Percentiles rank a stretch among this genome's conserved stretches.
Conservation (phyloP, 1,140 invertebrate species). For the Andrena cerasifolii region DNA sequence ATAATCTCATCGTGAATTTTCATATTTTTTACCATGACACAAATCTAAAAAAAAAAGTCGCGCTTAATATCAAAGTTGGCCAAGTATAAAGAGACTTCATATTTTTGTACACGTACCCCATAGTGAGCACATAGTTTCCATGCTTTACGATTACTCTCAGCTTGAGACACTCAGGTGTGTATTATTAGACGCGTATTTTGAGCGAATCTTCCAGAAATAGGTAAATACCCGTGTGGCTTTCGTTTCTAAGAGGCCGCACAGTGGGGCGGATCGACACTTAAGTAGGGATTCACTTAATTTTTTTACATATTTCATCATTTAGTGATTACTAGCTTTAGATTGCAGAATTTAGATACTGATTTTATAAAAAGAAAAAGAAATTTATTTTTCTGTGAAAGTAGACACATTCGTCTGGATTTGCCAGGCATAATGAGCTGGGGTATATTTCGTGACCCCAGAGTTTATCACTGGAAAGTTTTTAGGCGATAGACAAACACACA, state of each 20-base stretch:
- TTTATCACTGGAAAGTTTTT: too few species aligned
- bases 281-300: too few species aligned
- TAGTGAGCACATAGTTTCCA: neutral
- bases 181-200: conserved; percentile 19
- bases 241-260: neutral
- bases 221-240: neutral
- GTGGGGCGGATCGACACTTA: neutral
- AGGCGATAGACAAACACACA: too few species aligned
- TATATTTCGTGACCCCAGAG: too few species aligned
- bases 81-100: neutral
- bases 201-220: conserved; percentile 3
- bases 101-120: neutral
- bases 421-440: too few species aligned
- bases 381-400: too few species aligned
- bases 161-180: conserved; percentile 1
- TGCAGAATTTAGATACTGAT: too few species aligned
- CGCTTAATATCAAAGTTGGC: neutral
- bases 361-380: too few species aligned
- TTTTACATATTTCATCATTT: too few species aligned
- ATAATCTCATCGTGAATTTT: too few species aligned
- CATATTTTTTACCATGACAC: neutral
- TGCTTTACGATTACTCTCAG: conserved; percentile 6
- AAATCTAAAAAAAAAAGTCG: neutral
- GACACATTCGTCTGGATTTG: too few species aligned
- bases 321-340: too few species aligned